Percentiles rank a stretch among this genome's conserved stretches.
Evolutionary conservation across 1,140 invertebrate species (phyloP).

Genomic region (Ostrea edulis): DNA sequence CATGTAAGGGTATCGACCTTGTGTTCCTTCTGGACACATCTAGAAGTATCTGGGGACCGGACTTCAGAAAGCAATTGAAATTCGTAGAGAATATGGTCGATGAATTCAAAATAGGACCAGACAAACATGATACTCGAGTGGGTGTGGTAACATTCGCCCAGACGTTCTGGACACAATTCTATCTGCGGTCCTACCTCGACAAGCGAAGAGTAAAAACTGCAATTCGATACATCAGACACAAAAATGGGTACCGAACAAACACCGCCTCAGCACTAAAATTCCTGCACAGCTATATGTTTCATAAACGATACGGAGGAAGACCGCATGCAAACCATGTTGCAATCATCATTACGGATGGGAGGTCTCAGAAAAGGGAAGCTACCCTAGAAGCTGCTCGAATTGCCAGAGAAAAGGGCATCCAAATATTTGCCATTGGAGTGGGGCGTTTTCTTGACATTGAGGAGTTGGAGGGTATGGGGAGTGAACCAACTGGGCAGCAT

Average conservation of each 20-base stretch:
- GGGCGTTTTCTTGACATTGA: conserved; percentile 61
- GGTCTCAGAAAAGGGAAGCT: conserved; percentile 62
- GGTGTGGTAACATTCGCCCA: conserved; percentile 63
- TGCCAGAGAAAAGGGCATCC: conserved; percentile 64
- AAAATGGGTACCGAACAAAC: conserved; percentile 41
- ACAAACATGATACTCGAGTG: conserved; percentile 53
- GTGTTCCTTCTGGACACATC: conserved; percentile 69
- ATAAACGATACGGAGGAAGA: conserved; percentile 53
- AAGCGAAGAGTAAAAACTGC: conserved; percentile 47
- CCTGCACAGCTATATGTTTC: conserved; percentile 60
- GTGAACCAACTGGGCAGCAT: conserved; percentile 62
- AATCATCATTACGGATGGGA: conserved; percentile 73
- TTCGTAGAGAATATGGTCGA: conserved; percentile 65
- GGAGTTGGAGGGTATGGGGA: conserved; percentile 70
- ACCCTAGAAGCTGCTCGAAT: conserved; percentile 63
- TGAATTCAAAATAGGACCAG: conserved; percentile 63
- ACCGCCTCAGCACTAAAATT: conserved; percentile 46
- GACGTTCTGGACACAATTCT: conserved; percentile 58
- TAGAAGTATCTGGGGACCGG: conserved; percentile 66
- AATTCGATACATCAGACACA: conserved; percentile 57
- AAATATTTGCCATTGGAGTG: conserved; percentile 73
- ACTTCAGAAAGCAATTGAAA: conserved; percentile 66
- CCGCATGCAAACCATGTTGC: conserved; percentile 63
- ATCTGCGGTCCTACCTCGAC: conserved; percentile 57
- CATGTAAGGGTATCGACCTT: conserved; percentile 48